Evolutionary conservation across 2,888 invertebrate species (phyloP).

Genomic region (Ectemnius continuus): DNA sequence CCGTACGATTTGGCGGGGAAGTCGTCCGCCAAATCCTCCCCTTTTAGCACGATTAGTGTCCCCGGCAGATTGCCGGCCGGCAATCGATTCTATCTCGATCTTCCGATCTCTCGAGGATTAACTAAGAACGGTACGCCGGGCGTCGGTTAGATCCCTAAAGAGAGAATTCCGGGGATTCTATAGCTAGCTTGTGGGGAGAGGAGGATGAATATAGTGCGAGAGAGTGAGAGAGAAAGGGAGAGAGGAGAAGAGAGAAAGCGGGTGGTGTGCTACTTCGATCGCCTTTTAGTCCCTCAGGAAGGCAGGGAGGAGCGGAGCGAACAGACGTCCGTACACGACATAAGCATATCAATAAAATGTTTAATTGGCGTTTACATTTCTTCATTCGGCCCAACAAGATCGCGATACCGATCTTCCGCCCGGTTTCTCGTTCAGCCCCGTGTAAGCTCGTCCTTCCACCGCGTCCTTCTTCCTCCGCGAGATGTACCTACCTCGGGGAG

Average conservation of each 20-base stretch:
- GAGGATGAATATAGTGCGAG: too few relatives aligned
- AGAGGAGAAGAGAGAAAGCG: too few relatives aligned
- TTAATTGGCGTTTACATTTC: conserved; percentile 77
- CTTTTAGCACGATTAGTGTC: conserved; percentile 56
- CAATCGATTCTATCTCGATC: conserved; percentile 65
- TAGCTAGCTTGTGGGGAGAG: too few relatives aligned
- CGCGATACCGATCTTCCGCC: conserved; percentile 69
- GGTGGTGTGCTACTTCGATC: conserved; percentile 33
- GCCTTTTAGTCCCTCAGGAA: conserved; percentile 29
- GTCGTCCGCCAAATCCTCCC: conserved; percentile 51
- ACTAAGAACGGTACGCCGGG: conserved; percentile 50
- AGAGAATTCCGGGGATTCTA: conserved; percentile 1
- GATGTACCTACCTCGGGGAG: conserved; percentile 26
- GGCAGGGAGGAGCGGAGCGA: conserved; percentile 30
- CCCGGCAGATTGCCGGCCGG: conserved; percentile 37
- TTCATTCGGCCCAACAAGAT: conserved; percentile 72
- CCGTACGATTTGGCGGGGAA: conserved; percentile 53
- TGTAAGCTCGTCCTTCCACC: conserved; percentile 56
- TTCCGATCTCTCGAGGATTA: conserved; percentile 58
- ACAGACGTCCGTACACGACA: conserved; percentile 70
- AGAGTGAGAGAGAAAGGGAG: too few relatives aligned
- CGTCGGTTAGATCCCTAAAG: conserved; percentile 26
- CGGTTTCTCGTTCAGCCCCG: conserved; percentile 57
- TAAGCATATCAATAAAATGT: conserved; percentile 76
- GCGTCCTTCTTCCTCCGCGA: conserved; percentile 39